phyloP scores from a whole-genome alignment of 2,797 vertebrate species.

The Crocodylus rhombifer region DNA sequence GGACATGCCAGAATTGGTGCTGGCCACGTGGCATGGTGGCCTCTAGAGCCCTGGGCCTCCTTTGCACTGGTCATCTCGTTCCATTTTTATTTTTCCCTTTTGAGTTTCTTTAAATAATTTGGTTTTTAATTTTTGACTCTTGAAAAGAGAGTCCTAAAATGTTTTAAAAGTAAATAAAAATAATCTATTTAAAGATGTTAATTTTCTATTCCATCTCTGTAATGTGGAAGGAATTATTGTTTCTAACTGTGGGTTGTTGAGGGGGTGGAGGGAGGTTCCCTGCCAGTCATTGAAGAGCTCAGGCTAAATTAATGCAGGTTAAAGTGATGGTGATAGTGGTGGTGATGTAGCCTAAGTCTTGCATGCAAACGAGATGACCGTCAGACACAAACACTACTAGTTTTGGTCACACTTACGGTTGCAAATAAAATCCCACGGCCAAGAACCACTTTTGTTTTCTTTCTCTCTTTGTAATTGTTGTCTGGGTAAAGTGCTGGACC shows the following conservation, averaged over 20 bases:
- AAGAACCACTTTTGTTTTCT: slow-evolving; percentile 51
- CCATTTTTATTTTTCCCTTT: neutral
- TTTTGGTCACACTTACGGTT: neutral
- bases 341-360: neutral
- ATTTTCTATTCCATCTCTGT: neutral
- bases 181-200: neutral
- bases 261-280: too few species aligned
- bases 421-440: slow-evolving; percentile 36
- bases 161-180: slow-evolving; percentile 25
- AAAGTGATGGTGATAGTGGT: neutral
- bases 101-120: neutral
- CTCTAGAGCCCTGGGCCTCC: neutral
- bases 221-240: neutral
- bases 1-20: neutral
- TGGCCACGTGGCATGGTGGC: neutral
- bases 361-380: too few species aligned
- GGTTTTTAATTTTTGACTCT: neutral
- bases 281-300: neutral
- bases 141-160: neutral
- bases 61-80: accelerated
- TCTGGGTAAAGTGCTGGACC: slow-evolving; percentile 22
- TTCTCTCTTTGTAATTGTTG: slow-evolving; percentile 73
- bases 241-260: neutral
- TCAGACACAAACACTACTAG: too few species aligned
- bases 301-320: neutral